Percentiles rank a stretch among this genome's conserved stretches.
These are phyloP conservation scores for Ahaetulla prasina DNA, from an alignment of 2,113 vertebrate genomes.

Conservation along the genomic window DNA sequence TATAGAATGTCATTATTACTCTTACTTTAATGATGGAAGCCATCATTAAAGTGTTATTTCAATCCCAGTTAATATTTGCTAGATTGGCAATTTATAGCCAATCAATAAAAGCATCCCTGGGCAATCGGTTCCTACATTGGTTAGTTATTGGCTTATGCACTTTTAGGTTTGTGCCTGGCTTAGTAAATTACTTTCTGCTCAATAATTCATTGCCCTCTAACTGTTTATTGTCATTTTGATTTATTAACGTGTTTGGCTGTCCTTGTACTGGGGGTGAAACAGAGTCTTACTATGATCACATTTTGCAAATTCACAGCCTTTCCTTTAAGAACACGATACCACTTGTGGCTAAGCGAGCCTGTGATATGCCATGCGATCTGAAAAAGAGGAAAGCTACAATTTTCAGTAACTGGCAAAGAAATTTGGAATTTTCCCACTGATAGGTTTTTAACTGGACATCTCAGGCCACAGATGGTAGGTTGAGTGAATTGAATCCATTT, in stretches of 20 bases:
- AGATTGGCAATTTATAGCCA: fast-evolving
- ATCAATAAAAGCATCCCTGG: not conserved
- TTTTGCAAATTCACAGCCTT: fast-evolving
- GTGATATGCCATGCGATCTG: not conserved
- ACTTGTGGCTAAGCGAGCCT: not conserved
- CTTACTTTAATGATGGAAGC: not conserved
- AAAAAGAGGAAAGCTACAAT: not conserved
- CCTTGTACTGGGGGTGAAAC: not conserved
- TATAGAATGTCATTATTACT: not conserved
- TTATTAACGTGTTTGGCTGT: slow-evolving; percentile 36
- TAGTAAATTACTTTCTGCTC: slow-evolving; percentile 44
- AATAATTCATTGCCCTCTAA: slow-evolving; percentile 37
- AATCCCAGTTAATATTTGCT: not conserved
- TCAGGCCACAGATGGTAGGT: not conserved
- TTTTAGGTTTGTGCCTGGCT: slow-evolving; percentile 31
- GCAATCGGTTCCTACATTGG: not conserved
- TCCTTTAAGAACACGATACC: not conserved
- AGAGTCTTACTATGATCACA: not conserved
- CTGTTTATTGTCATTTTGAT: slow-evolving; percentile 45
- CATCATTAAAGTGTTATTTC: slow-evolving; percentile 1
- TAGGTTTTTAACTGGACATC: not conserved
- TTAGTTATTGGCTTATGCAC: slow-evolving; percentile 4
- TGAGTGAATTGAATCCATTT: not conserved
- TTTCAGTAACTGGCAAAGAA: not conserved
- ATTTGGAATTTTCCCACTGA: not conserved